A percentile compares a stretch with the other conserved stretches of the same genome.
Evolutionary conservation across 2,113 vertebrate species (phyloP).

Genomic region (Mola mola): DNA sequence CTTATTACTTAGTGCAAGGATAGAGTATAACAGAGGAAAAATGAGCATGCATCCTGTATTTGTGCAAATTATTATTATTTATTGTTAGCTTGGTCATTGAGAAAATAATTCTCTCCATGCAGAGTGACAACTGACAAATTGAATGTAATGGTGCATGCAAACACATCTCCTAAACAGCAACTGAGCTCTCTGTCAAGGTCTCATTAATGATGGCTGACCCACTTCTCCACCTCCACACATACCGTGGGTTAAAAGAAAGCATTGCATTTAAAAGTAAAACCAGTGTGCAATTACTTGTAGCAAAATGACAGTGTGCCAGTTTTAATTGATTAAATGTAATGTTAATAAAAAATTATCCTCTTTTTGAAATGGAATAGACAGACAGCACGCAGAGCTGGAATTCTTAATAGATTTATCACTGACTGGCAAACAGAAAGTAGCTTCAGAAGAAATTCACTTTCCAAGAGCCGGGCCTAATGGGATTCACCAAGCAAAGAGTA

Average conservation of each 20-base stretch:
- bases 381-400: constrained; percentile 28
- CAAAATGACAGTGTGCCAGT: not conserved
- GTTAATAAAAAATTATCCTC: constrained; percentile 30
- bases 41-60: not conserved
- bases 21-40: not conserved
- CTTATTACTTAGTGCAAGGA: too few relatives aligned
- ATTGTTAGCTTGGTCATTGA: not conserved
- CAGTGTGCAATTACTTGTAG: not conserved
- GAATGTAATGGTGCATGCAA: too few relatives aligned
- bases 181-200: not conserved
- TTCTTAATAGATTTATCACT: constrained; percentile 53
- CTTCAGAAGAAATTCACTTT: constrained; percentile 23
- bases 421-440: constrained; percentile 43
- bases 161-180: constrained; percentile 2
- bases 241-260: not conserved
- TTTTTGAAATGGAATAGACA: constrained; percentile 38
- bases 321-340: not conserved
- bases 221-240: constrained; percentile 8
- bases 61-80: constrained; percentile 1
- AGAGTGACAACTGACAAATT: constrained; percentile 1
- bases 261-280: not conserved
- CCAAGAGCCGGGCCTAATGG: constrained; percentile 18
- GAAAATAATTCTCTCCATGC: not conserved
- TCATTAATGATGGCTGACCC: constrained; percentile 6
- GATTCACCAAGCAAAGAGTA: constrained; percentile 26